Base-by-base conservation (phyloP, 2,888 invertebrate species). In the Alitta virens region DNA sequence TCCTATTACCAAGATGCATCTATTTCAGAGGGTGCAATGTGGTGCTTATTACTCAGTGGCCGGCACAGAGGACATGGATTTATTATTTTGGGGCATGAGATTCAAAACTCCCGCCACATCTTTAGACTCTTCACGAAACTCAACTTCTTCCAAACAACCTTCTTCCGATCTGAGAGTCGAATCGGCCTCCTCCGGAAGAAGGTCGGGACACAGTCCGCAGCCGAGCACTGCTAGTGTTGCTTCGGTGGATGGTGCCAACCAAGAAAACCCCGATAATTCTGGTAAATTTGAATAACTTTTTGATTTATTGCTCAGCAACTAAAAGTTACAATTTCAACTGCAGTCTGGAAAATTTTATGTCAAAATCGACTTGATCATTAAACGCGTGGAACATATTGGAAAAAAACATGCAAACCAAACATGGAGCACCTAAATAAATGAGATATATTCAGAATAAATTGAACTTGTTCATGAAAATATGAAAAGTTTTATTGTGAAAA, bases 31-130 rank as follows among this genome's bases (percentile, higher is more conserved):
- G 76, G 85, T 87, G 12, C 84, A 85, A 67, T 88, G 88, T 78
- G 89, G 88, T 16, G 85, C 86, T 26, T 86, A 86, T 24, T 89
- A 86, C 76, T 88, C 88, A 0, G 83, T 88, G n/a, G 87, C 86
- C 9, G 85, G 85, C 2, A 88, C 88, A 1, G 83, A 85, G 46
- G 86, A 88, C 67, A 88, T 89, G 75, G 86, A 87, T 25, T 80
- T 90, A 9, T 87, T 87, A 68, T 87, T 89, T 73, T 90, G 90
- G 89, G 90, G 90, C 1, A 60, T 66, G 9, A 62, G 65, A 26
- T 67, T 54, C 60, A 66, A 66, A 43, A 33, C 1, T n/a, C 64
- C 63, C 23, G 38, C 62, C 7, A 61, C 69, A 2, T 26, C 43
- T 9, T n/a, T 18, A 18, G 46, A 46, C 21, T 9, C 7, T 18